These are phyloP conservation scores for Chaenogobius annularis DNA, from an alignment of 2,113 vertebrate genomes.

Conservation along the genomic window DNA sequence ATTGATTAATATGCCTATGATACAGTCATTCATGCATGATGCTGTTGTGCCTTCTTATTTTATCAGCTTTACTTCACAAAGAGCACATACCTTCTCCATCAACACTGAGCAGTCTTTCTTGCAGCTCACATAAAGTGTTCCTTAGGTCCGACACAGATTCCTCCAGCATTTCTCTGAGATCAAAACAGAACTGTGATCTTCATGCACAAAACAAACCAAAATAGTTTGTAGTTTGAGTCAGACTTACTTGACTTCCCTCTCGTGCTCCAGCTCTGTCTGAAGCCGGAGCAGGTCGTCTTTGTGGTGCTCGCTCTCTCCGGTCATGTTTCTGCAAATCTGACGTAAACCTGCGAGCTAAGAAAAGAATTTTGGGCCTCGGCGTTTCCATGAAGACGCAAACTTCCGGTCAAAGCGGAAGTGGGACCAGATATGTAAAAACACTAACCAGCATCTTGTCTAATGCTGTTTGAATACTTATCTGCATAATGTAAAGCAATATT, in stretches of 20 bases:
- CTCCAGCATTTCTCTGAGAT: constrained; percentile 68
- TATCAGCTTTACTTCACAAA: background rate
- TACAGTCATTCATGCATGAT: background rate
- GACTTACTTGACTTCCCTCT: constrained; percentile 71
- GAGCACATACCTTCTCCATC: constrained; percentile 60
- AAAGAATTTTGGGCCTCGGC: constrained; percentile 27
- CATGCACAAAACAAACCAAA: background rate
- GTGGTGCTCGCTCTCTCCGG: constrained; percentile 39
- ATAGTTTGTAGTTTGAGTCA: background rate
- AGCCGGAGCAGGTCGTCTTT: constrained; percentile 49
- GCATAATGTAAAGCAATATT: background rate
- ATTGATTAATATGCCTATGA: too few relatives aligned
- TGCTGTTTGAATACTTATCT: background rate
- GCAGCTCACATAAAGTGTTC: constrained; percentile 65
- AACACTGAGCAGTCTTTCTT: constrained; percentile 65
- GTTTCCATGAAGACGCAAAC: constrained; percentile 51
- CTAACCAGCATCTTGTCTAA: background rate
- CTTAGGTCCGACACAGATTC: constrained; percentile 69
- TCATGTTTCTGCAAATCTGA: constrained; percentile 32
- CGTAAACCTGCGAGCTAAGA: background rate
- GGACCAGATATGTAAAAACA: background rate
- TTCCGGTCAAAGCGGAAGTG: constrained; percentile 22
- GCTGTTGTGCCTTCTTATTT: background rate
- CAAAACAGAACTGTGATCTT: background rate
- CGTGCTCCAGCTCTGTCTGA: constrained; percentile 63